These are phyloP conservation scores for Scrobipalpa costella DNA, from an alignment of 2,888 invertebrate genomes.

Conservation along the genomic window DNA sequence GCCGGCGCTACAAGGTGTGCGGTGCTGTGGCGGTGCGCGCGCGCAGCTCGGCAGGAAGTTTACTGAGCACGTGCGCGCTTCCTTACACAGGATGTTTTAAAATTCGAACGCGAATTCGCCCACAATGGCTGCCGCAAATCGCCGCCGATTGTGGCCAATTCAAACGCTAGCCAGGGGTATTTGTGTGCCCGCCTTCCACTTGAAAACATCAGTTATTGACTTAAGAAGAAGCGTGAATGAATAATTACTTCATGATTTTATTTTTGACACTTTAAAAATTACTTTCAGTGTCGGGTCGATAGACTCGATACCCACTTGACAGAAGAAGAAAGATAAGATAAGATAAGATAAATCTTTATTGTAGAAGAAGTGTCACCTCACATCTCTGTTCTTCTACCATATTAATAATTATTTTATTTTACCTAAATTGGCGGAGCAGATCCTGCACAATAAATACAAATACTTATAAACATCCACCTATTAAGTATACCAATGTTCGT, in stretches of 20 bases:
- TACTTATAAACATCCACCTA: background rate
- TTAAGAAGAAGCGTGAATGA: too few species aligned
- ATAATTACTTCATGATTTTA: too few species aligned
- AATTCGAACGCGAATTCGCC: slow-evolving; percentile 51
- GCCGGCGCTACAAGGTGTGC: slow-evolving; percentile 29
- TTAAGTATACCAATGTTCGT: background rate
- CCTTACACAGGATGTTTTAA: slow-evolving; percentile 77
- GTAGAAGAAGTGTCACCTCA: too few species aligned
- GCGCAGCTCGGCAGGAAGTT: slow-evolving; percentile 64
- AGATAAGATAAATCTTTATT: too few species aligned
- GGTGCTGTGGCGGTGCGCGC: slow-evolving; percentile 39
- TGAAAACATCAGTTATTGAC: background rate
- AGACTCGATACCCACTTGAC: too few species aligned
- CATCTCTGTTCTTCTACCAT: too few species aligned
- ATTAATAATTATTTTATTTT: too few species aligned
- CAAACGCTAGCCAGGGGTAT: background rate
- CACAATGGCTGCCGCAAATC: slow-evolving; percentile 30
- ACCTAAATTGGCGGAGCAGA: too few species aligned
- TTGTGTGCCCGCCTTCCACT: background rate
- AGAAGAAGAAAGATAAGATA: too few species aligned
- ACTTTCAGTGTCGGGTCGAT: too few species aligned
- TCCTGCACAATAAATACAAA: background rate
- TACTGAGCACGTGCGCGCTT: slow-evolving; percentile 73
- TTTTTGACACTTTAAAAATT: too few species aligned
- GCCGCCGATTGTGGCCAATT: slow-evolving; percentile 23